These are phyloP conservation scores for Portunus trituberculatus DNA, from an alignment of 1,140 invertebrate genomes.

Conservation along the genomic window DNA sequence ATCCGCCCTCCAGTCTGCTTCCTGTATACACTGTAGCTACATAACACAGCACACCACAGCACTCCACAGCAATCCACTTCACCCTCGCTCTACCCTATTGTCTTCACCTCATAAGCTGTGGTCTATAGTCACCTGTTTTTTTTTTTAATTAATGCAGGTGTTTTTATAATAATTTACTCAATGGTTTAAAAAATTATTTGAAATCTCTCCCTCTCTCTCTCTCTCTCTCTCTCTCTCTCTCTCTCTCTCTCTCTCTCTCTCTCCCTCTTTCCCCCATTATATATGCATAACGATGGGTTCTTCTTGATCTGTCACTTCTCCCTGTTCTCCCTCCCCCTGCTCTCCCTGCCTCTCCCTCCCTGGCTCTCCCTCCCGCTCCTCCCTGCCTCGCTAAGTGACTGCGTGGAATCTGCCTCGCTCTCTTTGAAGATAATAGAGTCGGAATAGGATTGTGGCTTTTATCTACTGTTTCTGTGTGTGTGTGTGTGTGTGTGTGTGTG, in stretches of 20 bases:
- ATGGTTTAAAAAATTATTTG: no score
- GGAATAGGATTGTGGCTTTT: conserved; percentile 27
- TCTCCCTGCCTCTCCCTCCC: neutral
- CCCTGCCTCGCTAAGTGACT: neutral
- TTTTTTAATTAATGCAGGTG: neutral
- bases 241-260: no score
- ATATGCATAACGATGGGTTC: neutral
- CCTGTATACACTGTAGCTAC: neutral
- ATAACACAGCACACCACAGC: neutral
- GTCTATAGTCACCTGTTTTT: neutral
- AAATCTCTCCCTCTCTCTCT: no score
- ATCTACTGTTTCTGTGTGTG: conserved; percentile 15
- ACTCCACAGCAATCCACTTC: neutral
- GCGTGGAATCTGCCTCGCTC: neutral
- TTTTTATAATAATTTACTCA: neutral
- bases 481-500: conserved; percentile 58
- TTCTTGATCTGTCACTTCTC: conserved; percentile 7
- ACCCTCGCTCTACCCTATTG: neutral
- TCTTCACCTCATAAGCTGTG: neutral
- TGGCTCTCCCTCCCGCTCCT: neutral
- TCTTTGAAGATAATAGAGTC: conserved; percentile 5
- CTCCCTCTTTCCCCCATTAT: neutral
- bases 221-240: no score
- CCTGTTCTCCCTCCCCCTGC: neutral
- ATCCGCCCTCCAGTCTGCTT: neutral